Conservation (phyloP, 2,888 invertebrate genomes). For the Hoplodrina blanda region DNA sequence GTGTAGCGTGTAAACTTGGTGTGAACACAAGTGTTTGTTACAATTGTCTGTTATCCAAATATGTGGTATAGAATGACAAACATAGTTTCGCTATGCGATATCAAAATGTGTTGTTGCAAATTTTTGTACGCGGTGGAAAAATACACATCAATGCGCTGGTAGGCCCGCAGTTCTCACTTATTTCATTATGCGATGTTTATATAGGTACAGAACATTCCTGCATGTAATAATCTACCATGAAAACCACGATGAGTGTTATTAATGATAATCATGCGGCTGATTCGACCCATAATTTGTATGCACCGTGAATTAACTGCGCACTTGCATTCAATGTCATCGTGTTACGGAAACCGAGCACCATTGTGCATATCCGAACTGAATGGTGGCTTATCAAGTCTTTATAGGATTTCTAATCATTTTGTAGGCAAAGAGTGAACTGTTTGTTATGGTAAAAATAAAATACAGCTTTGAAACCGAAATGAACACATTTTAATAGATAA, state of each 20-base stretch:
- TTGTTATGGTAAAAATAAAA: too few relatives aligned
- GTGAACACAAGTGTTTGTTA: conserved; percentile 32
- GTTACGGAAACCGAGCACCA: conserved; percentile 33
- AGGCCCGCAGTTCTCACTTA: background rate
- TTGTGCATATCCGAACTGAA: conserved; percentile 33
- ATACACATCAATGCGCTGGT: too few relatives aligned
- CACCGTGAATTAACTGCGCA: conserved; percentile 39
- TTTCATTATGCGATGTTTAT: background rate
- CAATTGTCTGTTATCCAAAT: conserved; percentile 41
- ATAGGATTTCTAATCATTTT: background rate
- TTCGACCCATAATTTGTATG: conserved; percentile 44
- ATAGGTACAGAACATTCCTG: conserved; percentile 16
- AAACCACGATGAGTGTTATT: conserved; percentile 41
- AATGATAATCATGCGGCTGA: conserved; percentile 42
- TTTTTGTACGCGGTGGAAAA: background rate
- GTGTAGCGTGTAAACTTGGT: conserved; percentile 4
- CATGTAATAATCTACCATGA: conserved; percentile 20
- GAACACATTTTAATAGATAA: too few relatives aligned
- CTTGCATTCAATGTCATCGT: conserved; percentile 35
- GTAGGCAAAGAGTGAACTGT: too few relatives aligned
- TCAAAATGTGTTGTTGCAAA: background rate
- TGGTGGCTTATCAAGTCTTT: conserved; percentile 10
- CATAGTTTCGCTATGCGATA: conserved; percentile 18
- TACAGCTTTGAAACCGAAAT: too few relatives aligned
- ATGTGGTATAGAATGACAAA: conserved; percentile 39